Evolutionary conservation across 2,797 vertebrate genomes (phyloP).

Genomic region (Trichosurus vulpecula): DNA sequence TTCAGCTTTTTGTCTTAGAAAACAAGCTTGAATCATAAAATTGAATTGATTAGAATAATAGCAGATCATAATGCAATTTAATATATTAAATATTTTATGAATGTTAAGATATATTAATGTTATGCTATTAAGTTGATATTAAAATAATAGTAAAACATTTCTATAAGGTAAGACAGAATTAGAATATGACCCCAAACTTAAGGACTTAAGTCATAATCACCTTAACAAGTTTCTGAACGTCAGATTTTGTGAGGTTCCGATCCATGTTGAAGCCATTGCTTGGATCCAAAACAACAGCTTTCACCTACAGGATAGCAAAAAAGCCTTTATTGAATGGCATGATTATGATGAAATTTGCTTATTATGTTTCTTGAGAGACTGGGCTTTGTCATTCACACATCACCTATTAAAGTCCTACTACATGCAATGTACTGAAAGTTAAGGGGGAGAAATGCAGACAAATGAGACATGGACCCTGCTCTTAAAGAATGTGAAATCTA

Average conservation of each 20-base stretch:
- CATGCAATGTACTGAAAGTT: background rate
- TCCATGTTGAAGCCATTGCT: constrained; percentile 89
- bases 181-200: constrained; percentile 36
- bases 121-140: constrained; percentile 14
- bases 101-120: constrained; percentile 13
- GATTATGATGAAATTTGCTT: constrained; percentile 45
- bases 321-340: constrained; percentile 23
- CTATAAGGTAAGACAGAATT: background rate
- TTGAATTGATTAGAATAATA: constrained; percentile 11
- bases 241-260: constrained; percentile 85
- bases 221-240: constrained; percentile 90
- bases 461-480: background rate
- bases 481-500: background rate
- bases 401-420: background rate
- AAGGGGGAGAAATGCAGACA: background rate
- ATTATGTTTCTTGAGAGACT: constrained; percentile 19
- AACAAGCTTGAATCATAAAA: constrained; percentile 26
- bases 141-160: constrained; percentile 26
- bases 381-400: background rate
- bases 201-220: constrained; percentile 79
- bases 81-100: background rate
- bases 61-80: background rate
- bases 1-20: constrained; percentile 47
- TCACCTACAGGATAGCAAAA: constrained; percentile 87
- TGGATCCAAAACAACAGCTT: constrained; percentile 92